Base-by-base conservation (phyloP, 2,113 vertebrate genomes). In the Redunca redunca region DNA sequence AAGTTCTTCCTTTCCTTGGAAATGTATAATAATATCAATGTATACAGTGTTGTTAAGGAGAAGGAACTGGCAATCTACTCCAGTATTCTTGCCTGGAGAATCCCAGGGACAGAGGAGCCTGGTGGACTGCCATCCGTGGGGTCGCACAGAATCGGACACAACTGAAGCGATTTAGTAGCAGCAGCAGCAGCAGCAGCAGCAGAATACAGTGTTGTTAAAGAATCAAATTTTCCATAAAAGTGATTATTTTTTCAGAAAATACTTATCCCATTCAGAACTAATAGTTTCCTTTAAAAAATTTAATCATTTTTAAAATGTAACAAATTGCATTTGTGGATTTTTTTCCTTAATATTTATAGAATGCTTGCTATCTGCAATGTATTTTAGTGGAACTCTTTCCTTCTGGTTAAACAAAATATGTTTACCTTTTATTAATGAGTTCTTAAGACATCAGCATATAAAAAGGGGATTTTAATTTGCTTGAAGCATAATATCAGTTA, bases 1-100 rank as follows among this genome's bases (percentile, higher is more conserved):
- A 62, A 97, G 40, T 90, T 26, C 26, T 89, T 91, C 21, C 48
- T 94, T 97, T 77, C 48, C 23, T 95, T 93, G 80, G 40, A 89
- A 85, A 84, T 78, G 43, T 83, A 46, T n/a, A 90, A 21, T 36
- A 90, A 64, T 58, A 71, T 16, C 14, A 50, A 6, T 87, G 46
- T 13, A 25, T 74, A 80, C 40, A 77, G 14, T 46, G 9, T 64
- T 91, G 8, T n/a, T 33, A 53, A 91, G 71, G 25, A 85, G 67
- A 71, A 71, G 67, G 19, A 71, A 40, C 67, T 71, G 67, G n/a
- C 67, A 71, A 40, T n/a, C 67, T 21, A 23, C n/a, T 71, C 67
- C 21, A 40, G 19, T 71, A 40, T 71, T 71, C n/a, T 71, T 40
- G n/a, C 67, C 67, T 71, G 67, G 19, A 71, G 67, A 40, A 71